phyloP scores from a whole-genome alignment of 2,113 vertebrate genomes.

The Hassar affinis region DNA sequence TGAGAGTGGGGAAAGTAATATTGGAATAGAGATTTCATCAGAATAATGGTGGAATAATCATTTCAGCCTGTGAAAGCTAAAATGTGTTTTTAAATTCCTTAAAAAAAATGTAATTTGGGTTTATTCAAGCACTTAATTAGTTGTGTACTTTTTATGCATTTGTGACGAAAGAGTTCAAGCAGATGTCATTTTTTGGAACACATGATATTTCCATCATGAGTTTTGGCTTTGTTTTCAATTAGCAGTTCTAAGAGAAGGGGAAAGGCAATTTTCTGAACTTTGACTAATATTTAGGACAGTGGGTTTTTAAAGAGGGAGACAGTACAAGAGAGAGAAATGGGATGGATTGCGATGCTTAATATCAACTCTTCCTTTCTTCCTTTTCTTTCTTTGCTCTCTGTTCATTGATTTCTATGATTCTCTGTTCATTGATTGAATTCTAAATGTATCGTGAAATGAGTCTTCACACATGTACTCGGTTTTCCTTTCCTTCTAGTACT shows the following conservation, averaged over 20 bases:
- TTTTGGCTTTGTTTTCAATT: not conserved
- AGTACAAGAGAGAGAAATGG: constrained; percentile 34
- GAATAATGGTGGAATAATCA: constrained; percentile 16
- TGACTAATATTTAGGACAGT: not conserved
- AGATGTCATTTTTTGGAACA: not conserved
- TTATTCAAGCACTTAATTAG: constrained; percentile 69
- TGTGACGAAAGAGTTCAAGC: not conserved
- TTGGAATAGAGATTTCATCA: constrained; percentile 20
- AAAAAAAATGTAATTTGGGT: constrained; percentile 65
- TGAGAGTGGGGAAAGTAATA: not conserved
- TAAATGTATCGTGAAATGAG: not conserved
- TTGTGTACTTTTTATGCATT: constrained; percentile 35
- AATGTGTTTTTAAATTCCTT: constrained; percentile 63
- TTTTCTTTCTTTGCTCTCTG: constrained; percentile 21
- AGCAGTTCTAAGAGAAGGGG: not conserved
- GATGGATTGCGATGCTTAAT: constrained; percentile 39
- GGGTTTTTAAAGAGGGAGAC: not conserved
- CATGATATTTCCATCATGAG: not conserved
- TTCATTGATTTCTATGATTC: constrained; percentile 6
- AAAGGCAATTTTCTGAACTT: not conserved
- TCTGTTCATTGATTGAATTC: constrained; percentile 6
- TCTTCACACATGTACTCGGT: constrained; percentile 27
- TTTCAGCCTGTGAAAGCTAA: constrained; percentile 54
- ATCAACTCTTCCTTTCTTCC: constrained; percentile 47
- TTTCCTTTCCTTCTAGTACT: constrained; percentile 22